Evolutionary conservation across 1,140 invertebrate genomes (phyloP).

Genomic region (Heliothis virescens): DNA sequence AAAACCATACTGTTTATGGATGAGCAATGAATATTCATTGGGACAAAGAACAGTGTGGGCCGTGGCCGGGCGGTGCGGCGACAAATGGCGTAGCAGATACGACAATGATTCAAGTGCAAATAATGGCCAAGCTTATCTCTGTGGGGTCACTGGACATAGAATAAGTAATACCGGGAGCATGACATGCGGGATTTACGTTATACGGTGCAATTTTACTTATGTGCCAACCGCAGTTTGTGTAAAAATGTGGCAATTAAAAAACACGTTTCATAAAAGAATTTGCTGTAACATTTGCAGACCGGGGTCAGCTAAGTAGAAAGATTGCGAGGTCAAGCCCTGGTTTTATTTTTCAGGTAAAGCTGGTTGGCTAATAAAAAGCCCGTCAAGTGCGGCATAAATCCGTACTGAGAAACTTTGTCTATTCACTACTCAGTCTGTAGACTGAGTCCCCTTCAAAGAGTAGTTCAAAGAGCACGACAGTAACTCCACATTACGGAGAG

Average conservation of each 20-base stretch:
- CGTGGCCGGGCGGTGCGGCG: slow-evolving; percentile 30
- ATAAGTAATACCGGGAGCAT: slow-evolving; percentile 28
- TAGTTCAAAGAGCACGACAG: background rate
- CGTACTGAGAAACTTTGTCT: too few relatives aligned
- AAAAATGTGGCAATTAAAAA: background rate
- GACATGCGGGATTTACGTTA: slow-evolving; percentile 26
- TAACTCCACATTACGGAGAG: background rate
- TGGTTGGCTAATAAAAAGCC: too few relatives aligned
- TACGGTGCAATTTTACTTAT: background rate
- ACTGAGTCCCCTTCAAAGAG: too few relatives aligned
- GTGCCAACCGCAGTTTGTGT: background rate
- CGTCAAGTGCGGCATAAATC: too few relatives aligned
- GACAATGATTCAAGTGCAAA: slow-evolving; percentile 71
- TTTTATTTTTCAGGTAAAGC: too few relatives aligned
- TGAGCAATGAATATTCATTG: slow-evolving; percentile 64
- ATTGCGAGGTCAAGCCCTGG: too few relatives aligned
- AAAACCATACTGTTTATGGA: slow-evolving; percentile 48
- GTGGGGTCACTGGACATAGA: slow-evolving; percentile 45
- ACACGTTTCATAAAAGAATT: background rate
- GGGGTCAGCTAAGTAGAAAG: too few relatives aligned
- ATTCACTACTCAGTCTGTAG: too few relatives aligned
- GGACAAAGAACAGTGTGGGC: slow-evolving; percentile 51
- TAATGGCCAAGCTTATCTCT: slow-evolving; percentile 67
- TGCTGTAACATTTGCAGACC: too few relatives aligned
- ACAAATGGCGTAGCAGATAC: slow-evolving; percentile 62